Base-by-base conservation (phyloP, 2,113 vertebrate species). In the Tinamus guttatus region DNA sequence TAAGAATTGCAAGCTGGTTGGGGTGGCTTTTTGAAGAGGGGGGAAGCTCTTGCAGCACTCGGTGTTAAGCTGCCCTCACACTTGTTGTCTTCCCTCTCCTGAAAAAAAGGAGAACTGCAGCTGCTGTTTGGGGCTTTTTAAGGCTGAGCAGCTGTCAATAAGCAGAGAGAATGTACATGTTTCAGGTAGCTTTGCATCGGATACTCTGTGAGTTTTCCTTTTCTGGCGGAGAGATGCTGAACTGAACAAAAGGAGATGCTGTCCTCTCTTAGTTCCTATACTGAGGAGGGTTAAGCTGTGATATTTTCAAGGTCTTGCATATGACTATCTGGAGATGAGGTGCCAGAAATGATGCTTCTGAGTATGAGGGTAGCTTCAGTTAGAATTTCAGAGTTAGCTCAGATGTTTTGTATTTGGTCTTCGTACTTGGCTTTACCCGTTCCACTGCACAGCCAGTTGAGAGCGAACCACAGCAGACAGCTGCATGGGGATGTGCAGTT, bases 1-100 rank as follows among this genome's bases (percentile, higher is more conserved):
- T 95, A 96, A 97, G 82, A 93, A 84, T 75, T 76, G 89, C 96
- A 96, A 97, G 94, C 90, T 93, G 45, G 45, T 92, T 84, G 85
- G 22, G 11, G 14, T 62, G 11, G 14, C 47, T 82, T 45, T 14
- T 21, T 58, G 24, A 21, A 27, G 2, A 18, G 30, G 25, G 28
- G 17, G 11, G 27, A 24, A 87, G 28, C 59, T 65, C 56, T 97
- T 97, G 94, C 83, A 97, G 86, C 84, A 81, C 76, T 78, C 32
- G 69, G 67, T 49, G 96, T 87, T 90, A 76, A 83, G 81, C 91
- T 74, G 88, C 13, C 19, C 56, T 94, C 79, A 65, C 83, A 5
- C 32, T 30, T 93, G 89, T 88, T 96, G 76, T 93, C 56, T 94
- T 86, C 87, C 56, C 93, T 93, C 21, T 91, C 86, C 68, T 89